These are phyloP conservation scores for Phallusia fumigata DNA, from an alignment of 23 tunicate genomes.

Conservation along the genomic window DNA sequence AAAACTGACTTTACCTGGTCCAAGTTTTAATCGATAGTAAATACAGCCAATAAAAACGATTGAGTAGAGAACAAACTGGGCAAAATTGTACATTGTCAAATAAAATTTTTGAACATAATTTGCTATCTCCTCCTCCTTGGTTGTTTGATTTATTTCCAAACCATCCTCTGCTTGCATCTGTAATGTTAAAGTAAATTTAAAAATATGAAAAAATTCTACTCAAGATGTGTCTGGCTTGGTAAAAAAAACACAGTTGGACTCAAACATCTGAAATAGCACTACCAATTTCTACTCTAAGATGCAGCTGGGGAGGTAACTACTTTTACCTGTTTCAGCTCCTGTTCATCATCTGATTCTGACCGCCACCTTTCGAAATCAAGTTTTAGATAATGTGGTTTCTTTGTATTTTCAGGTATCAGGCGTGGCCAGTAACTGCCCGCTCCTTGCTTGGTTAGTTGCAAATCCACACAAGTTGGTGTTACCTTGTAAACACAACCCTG, in stretches of 20 bases:
- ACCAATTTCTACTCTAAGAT: too few species aligned
- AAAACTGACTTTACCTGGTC: constrained; percentile 24
- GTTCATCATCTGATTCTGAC: constrained; percentile 78
- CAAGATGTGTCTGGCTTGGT: too few species aligned
- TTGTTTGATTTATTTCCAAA: not conserved
- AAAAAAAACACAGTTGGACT: too few species aligned
- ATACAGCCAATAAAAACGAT: constrained; percentile 17
- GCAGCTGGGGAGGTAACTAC: too few species aligned
- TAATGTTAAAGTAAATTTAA: too few species aligned
- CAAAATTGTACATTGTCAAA: constrained; percentile 28
- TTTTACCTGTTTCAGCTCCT: constrained; percentile 12
- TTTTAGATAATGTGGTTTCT: constrained; percentile 79
- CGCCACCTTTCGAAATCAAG: constrained; percentile 89
- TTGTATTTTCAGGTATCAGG: constrained; percentile 60
- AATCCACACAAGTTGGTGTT: constrained; percentile 34
- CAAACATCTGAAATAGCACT: too few species aligned
- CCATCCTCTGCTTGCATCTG: constrained; percentile 23
- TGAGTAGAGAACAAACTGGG: constrained; percentile 25
- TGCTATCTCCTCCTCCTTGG: not conserved
- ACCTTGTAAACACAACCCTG: constrained; percentile 62
- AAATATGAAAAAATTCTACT: too few species aligned
- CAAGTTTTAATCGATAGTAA: constrained; percentile 5
- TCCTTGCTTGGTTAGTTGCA: constrained; percentile 59
- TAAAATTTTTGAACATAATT: constrained; percentile 30
- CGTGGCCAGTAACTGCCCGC: constrained; percentile 80